Base-by-base conservation (phyloP, 2,113 vertebrate species). In the Rhineura floridana region DNA sequence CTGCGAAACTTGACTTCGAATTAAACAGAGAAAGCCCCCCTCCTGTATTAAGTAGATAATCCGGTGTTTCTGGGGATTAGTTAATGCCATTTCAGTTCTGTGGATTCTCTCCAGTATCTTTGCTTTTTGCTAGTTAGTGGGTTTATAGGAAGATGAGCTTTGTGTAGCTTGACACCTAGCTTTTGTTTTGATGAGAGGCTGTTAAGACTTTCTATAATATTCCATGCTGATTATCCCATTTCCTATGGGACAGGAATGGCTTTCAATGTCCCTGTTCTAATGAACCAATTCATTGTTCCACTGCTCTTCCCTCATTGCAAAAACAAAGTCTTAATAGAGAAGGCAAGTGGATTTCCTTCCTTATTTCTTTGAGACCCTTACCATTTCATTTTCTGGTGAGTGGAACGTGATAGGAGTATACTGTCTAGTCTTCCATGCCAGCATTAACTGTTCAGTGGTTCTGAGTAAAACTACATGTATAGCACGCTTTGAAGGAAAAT, bases 31-130 rank as follows among this genome's bases (percentile, higher is more conserved):
- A 83, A 83, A 42, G 88, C 42, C 59, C 28, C 52, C 6, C 15
- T 33, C 6, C 44, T 25, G 25, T 75, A 39, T 36, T 90, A 86
- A 90, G 48, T 77, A 70, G 84, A 78, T 83, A 86, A 90, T 69
- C 79, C 72, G 48, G 15, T 62, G 13, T 77, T 90, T 83, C 36
- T 42, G n/a, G 36, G 79, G 84, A 86, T 86, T 69, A 83, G 13
- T 77, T 86, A 86, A 90, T 76, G 44, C 4, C 69, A 11, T 86
- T 44, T 90, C 72, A 59, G 70, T 83, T 83, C 28, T 77, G 7
- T 82, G 48, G 39, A 52, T 73, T 86, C 76, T 77, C 69, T 52
- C 81, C 36, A 85, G 11, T 75, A 44, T 67, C 83, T 90, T 55
- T 36, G 70, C 19, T 44, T 83, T 86, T 44, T 83, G 79, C 80